Evolutionary conservation across 1,140 invertebrate species (phyloP).

Genomic region (Dufourea novaeangliae): DNA sequence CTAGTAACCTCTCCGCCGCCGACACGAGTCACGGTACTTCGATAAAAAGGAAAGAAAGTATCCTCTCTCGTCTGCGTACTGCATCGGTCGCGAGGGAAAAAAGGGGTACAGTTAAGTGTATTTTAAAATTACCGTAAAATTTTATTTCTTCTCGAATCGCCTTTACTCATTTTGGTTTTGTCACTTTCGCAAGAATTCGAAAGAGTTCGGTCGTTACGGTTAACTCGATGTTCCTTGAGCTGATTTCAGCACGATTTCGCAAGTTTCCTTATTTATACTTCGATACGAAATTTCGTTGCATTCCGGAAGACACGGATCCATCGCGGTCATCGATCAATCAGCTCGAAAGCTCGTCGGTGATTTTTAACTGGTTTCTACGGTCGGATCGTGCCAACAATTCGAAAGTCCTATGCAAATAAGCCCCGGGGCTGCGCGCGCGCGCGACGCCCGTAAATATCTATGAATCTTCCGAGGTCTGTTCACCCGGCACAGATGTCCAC

Average conservation of each 20-base stretch:
- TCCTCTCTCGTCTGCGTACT: background rate
- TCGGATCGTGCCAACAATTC: constrained; percentile 38
- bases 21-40: background rate
- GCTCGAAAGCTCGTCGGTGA: constrained; percentile 11
- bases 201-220: too few species aligned
- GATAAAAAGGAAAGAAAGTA: constrained; percentile 15
- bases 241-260: too few species aligned
- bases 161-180: too few species aligned
- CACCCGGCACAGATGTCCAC: constrained; percentile 23
- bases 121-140: background rate
- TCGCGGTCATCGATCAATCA: background rate
- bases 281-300: background rate
- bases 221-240: too few species aligned
- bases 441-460: constrained; percentile 32
- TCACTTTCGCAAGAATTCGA: too few species aligned
- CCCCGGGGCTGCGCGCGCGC: constrained; percentile 15
- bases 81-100: background rate
- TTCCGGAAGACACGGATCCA: background rate
- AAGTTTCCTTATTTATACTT: background rate
- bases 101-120: too few species aligned
- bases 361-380: constrained; percentile 59
- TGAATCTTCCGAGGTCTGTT: constrained; percentile 28
- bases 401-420: constrained; percentile 65
- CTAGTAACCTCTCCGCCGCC: constrained; percentile 6
- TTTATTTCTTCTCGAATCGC: too few species aligned